phyloP scores from a whole-genome alignment of 2,888 invertebrate species.

The Diaprepes abbreviatus region DNA sequence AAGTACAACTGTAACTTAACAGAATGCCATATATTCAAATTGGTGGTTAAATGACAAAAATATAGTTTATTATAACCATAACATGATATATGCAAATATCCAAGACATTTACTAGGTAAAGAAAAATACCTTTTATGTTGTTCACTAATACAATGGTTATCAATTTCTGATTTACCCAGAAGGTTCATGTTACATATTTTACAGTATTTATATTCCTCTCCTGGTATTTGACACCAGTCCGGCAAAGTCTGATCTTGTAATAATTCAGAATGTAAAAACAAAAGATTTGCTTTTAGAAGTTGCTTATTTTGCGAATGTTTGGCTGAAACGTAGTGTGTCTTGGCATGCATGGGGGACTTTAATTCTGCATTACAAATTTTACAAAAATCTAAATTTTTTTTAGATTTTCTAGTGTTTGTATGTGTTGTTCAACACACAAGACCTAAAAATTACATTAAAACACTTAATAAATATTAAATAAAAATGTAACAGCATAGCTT shows the following conservation, averaged over 20 bases:
- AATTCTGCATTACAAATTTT: constrained; percentile 15
- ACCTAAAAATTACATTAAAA: not conserved
- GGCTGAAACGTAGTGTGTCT: constrained; percentile 1
- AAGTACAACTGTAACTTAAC: no score
- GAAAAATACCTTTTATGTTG: constrained; percentile 1
- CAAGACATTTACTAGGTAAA: no score
- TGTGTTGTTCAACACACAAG: not conserved
- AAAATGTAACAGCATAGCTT: no score
- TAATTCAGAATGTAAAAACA: not conserved
- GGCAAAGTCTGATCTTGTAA: not conserved
- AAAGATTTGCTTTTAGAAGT: not conserved
- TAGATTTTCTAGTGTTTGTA: constrained; percentile 9
- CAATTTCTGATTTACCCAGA: not conserved
- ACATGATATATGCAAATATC: no score
- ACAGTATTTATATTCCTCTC: not conserved
- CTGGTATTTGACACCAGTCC: not conserved
- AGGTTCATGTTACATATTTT: constrained; percentile 1
- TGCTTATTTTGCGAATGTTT: not conserved
- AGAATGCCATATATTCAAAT: no score
- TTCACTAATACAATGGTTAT: not conserved
- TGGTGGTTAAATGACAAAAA: no score
- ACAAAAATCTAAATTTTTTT: not conserved
- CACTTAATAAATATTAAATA: no score
- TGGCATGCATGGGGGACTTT: constrained; percentile 5
- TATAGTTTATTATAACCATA: no score